phyloP scores from a whole-genome alignment of 2,113 vertebrate species.

The Siniperca knerii region DNA sequence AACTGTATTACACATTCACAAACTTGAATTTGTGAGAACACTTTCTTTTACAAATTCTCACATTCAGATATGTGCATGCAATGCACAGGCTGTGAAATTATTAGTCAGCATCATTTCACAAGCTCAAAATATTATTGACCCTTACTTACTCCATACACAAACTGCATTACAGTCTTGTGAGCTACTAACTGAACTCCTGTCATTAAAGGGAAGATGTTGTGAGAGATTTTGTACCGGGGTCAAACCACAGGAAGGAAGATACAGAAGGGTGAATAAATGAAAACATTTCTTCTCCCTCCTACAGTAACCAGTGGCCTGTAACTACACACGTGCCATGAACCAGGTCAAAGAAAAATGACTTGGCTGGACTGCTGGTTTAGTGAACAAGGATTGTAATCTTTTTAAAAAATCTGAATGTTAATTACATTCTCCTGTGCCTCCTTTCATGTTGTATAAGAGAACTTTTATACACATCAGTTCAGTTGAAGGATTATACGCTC shows the following conservation, averaged over 20 bases:
- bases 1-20: too few species aligned
- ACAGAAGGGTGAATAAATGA: neutral
- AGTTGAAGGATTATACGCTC: neutral
- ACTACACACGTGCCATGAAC: neutral
- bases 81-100: too few species aligned
- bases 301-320: conserved; percentile 6
- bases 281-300: conserved; percentile 5
- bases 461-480: neutral
- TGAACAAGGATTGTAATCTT: too few species aligned
- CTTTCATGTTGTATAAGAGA: too few species aligned
- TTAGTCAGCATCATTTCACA: too few species aligned
- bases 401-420: neutral
- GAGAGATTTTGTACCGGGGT: neutral
- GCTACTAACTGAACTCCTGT: neutral
- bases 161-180: neutral
- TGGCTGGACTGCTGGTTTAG: neutral
- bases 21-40: too few species aligned
- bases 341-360: neutral
- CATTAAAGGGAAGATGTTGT: neutral
- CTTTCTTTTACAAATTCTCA: too few species aligned
- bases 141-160: too few species aligned
- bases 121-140: too few species aligned
- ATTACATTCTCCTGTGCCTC: neutral
- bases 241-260: conserved; percentile 16
- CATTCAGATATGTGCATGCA: too few species aligned